Evolutionary conservation across 2,888 invertebrate species (phyloP).

Genomic region (Eupithecia subumbrata): DNA sequence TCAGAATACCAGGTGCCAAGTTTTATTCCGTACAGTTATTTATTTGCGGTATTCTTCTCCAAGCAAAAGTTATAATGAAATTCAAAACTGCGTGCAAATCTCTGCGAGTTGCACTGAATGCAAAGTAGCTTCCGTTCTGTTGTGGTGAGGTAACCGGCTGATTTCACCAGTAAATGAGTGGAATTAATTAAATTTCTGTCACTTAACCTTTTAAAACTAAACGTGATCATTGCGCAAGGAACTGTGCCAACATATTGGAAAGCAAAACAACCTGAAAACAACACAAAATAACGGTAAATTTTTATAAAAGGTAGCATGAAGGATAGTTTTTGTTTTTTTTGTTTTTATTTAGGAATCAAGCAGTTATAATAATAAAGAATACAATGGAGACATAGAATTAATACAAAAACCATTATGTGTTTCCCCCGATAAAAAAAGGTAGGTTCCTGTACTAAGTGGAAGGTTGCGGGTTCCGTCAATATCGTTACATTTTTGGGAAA

Average conservation of each 20-base stretch:
- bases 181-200: background rate
- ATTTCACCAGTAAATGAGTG: background rate
- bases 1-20: slow-evolving; percentile 26
- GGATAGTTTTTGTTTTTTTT: too few relatives aligned
- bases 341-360: too few relatives aligned
- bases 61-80: slow-evolving; percentile 18
- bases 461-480: too few relatives aligned
- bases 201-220: background rate
- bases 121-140: slow-evolving; percentile 2
- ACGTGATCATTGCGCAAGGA: background rate
- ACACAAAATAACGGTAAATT: background rate
- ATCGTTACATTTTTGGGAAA: too few relatives aligned
- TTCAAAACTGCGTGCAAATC: slow-evolving; percentile 13
- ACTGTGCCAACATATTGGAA: background rate
- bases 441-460: too few relatives aligned
- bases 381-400: too few relatives aligned
- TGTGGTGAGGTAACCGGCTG: background rate
- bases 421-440: too few relatives aligned
- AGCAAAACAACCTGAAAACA: background rate
- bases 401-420: too few relatives aligned
- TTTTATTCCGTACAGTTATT: slow-evolving; percentile 31
- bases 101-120: slow-evolving; percentile 9
- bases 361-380: too few relatives aligned
- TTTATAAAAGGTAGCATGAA: too few relatives aligned
- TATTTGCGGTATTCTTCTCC: slow-evolving; percentile 15